Base-by-base conservation (phyloP, 2,113 vertebrate genomes). In the Perca flavescens region DNA sequence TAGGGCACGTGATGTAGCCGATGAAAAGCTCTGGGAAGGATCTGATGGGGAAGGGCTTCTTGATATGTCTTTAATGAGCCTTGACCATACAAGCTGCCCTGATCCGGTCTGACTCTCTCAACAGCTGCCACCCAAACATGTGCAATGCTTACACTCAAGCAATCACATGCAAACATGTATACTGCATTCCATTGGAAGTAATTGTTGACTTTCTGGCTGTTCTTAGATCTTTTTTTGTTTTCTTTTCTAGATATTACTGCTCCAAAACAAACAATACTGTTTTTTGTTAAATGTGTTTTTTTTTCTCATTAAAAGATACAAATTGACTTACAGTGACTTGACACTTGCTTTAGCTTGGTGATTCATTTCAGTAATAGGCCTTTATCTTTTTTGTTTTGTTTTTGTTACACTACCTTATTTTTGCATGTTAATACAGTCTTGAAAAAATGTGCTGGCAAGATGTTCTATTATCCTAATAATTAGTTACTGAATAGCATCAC, bases 31-130 rank as follows among this genome's bases (percentile, higher is more conserved):
- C 31, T 16, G 31, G 16, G 34, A 43, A 64, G 5, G 74, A 62
- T 77, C 56, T 50, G 61, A 57, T 63, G 46, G 63, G n/a, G 57
- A 80, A 46, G 22, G 21, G 34, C 67, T 53, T 54, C 34, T 65
- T 47, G 56, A 76, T 63, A n/a, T 5, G 21, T 58, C 52, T 72
- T 64, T 80, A 83, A 85, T 85, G 71, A 85, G 63, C 79, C 75
- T 57, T 83, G 61, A 76, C 70, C 16, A 57, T 12, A 53, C 72
- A 89, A 80, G 80, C 85, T 83, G 85, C 69, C 64, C 61, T 36
- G 25, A 62, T 61, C 58, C 75, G 58, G 21, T 58, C 50, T 53
- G 43, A 40, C 60, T 80, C 52, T 76, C 43, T 72, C 57, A 80
- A 58, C 83, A 85, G 73, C 79, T 87, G 72, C 60, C 47, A 50